Evolutionary conservation across 2,113 vertebrate genomes (phyloP).

Genomic region (Fulmarus glacialis): DNA sequence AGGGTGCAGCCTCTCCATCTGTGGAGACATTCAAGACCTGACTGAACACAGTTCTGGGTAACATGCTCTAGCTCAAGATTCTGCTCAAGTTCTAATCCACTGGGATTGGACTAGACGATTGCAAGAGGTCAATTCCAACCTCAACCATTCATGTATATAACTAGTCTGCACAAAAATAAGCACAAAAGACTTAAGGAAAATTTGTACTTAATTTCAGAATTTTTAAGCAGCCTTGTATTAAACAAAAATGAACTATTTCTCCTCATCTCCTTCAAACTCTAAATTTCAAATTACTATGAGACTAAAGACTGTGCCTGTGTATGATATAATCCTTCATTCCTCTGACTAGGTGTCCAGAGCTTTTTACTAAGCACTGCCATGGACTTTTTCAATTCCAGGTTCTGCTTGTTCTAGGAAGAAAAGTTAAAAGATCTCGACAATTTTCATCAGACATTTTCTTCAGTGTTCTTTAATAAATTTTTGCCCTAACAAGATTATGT

Average conservation of each 20-base stretch:
- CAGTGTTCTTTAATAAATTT: not conserved
- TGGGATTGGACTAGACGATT: not conserved
- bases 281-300: not conserved
- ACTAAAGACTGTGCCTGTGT: not conserved
- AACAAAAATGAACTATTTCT: not conserved
- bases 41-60: not conserved
- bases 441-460: not conserved
- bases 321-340: not conserved
- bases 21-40: not conserved
- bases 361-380: not conserved
- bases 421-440: not conserved
- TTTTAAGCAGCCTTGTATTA: not conserved
- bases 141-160: not conserved
- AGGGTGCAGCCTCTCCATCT: not conserved
- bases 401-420: not conserved
- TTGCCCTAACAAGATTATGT: not conserved
- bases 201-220: not conserved
- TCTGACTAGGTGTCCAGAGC: not conserved
- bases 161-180: not conserved
- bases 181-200: not conserved
- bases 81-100: not conserved
- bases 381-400: not conserved
- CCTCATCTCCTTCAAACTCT: not conserved
- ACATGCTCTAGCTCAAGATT: not conserved
- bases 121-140: not conserved